Evolutionary conservation across 2,113 vertebrate species (phyloP), one percentile per base, ranked within the genome.

Genomic region (Oxyura jamaicensis): DNA sequence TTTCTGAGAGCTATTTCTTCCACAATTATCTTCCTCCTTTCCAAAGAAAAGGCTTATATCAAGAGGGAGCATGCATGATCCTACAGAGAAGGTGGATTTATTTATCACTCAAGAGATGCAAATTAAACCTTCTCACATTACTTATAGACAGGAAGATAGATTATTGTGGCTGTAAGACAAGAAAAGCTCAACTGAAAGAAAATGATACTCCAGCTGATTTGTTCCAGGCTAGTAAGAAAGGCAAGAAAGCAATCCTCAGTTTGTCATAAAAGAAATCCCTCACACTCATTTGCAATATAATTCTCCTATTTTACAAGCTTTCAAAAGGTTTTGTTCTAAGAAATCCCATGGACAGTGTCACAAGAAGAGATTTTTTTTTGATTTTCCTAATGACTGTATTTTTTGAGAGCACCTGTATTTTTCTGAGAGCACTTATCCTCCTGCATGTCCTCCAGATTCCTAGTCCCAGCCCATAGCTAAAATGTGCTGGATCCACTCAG

Each of bases 201-300:
- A 93, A 88, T 50, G 11, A 90, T 86, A 39, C 20, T 72, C 72
- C 21, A 75, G 23, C 10, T 86, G 63, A 93, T 94, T 86, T 93
- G 21, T 75, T 87, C 36, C 68, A 62, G 74, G n/a, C 56, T 91
- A 53, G 66, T 66, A 60, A 76, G 66, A 82, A 86, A 82, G 46
- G 23, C 62, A 91, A 69, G 14, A 33, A 84, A 92, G 7, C 0
- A 4, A 82, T 79, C 21, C 13, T 72, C 11, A 31, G 14, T 77
- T 73, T 8, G 1, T 42, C 33, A 33, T 55, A 78, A 81, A 48
- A 75, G 12, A 48, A 78, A 69, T 75, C 71, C 33, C 25, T 95
- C 35, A 29, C 9, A 82, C 53, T 86, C 33, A 81, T 68, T 88
- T 52, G 15, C 52, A 68, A 29, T 74, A 25, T 28, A 76, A 92